Evolutionary conservation across 1,140 invertebrate species (phyloP).

Genomic region (Diachasma alloeum): DNA sequence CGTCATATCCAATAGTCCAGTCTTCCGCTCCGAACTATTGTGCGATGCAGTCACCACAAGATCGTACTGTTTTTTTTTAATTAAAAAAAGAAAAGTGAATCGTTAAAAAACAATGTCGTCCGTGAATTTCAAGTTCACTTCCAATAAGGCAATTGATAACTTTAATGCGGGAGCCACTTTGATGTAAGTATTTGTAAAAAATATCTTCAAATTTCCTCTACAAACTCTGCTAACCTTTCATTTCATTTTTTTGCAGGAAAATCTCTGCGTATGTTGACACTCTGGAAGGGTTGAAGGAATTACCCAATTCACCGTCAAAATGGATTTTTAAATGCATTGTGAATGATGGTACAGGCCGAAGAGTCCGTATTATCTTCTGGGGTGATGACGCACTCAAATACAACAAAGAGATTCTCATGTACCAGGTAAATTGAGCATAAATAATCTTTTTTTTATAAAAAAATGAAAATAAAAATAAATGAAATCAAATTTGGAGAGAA

Average conservation of each 20-base stretch:
- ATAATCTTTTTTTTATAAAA: no score
- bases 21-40: no score
- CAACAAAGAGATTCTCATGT: background rate
- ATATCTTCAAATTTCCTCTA: background rate
- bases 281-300: background rate
- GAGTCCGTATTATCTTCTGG: background rate
- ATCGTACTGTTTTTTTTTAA: background rate
- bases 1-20: no score
- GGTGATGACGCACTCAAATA: background rate
- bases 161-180: background rate
- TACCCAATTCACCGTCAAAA: background rate
- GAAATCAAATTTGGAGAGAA: no score
- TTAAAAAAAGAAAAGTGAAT: background rate
- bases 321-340: background rate
- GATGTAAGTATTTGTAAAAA: background rate
- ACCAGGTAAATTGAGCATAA: background rate
- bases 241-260: background rate
- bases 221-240: background rate
- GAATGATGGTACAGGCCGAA: background rate
- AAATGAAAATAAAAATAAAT: no score
- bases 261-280: background rate
- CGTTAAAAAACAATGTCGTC: background rate
- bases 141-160: background rate
- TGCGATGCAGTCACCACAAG: background rate
- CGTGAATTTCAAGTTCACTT: background rate